phyloP scores from a whole-genome alignment of 2,797 vertebrate species.

The Yasuhikotakia modesta region DNA sequence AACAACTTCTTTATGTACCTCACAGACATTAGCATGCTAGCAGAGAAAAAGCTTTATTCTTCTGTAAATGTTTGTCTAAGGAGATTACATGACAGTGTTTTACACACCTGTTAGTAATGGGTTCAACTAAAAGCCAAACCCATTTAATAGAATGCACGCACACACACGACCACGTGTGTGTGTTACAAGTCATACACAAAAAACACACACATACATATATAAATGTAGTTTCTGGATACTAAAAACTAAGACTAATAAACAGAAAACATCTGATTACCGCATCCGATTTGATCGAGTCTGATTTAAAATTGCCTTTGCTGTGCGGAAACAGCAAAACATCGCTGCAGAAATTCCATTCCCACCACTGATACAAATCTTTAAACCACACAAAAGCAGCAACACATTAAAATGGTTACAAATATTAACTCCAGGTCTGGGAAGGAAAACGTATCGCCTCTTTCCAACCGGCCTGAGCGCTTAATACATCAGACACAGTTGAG shows the following conservation, averaged over 20 bases:
- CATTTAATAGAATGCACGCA: not conserved
- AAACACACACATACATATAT: too few species aligned
- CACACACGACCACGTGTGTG: too few species aligned
- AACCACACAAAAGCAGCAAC: not conserved
- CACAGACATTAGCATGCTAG: not conserved
- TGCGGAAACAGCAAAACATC: not conserved
- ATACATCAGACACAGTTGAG: slow-evolving; percentile 22
- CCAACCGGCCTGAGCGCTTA: not conserved
- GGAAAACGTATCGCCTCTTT: not conserved
- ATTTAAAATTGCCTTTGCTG: not conserved
- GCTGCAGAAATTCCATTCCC: not conserved
- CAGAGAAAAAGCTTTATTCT: not conserved
- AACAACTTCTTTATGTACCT: not conserved
- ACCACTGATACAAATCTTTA: not conserved
- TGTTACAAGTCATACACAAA: not conserved
- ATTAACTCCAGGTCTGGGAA: too few species aligned
- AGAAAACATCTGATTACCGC: not conserved
- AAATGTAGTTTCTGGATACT: too few species aligned
- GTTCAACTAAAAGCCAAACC: not conserved
- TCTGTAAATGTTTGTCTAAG: not conserved
- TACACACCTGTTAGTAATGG: not conserved
- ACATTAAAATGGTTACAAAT: not conserved
- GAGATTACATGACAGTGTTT: not conserved
- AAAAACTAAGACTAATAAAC: not conserved
- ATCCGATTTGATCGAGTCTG: not conserved